These are phyloP conservation scores for Caenorhabditis parvicauda DNA, from an alignment of 2,888 invertebrate species.

Conservation along the genomic window DNA sequence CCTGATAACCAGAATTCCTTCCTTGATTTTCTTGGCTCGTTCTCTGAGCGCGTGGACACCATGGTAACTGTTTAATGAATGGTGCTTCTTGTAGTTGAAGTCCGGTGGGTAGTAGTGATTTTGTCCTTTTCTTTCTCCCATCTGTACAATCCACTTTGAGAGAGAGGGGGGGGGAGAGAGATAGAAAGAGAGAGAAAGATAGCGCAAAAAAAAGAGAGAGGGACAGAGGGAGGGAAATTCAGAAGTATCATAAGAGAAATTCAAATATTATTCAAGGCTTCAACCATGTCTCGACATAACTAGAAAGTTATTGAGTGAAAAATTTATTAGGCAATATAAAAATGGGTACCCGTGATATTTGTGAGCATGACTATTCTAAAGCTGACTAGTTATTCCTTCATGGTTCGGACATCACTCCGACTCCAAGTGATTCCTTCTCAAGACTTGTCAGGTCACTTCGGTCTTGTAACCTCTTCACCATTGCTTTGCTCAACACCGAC, in stretches of 20 bases:
- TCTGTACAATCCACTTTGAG: no score
- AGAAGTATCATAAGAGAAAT: background rate
- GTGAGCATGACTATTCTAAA: no score
- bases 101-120: conserved; percentile 98
- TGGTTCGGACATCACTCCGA: no score
- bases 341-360: no score
- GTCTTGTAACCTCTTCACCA: conserved; percentile 10
- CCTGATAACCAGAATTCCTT: conserved; percentile 91
- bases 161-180: no score
- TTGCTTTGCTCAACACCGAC: conserved; percentile 66
- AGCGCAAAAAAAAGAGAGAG: no score
- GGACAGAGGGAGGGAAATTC: background rate
- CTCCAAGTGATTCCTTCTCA: conserved; percentile 33
- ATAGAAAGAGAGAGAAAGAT: no score
- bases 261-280: background rate
- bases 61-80: conserved; percentile 88
- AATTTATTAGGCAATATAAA: no score
- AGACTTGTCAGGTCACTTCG: conserved; percentile 20
- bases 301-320: background rate
- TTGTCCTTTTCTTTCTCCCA: conserved; percentile 92
- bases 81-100: conserved; percentile 85
- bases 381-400: no score
- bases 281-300: background rate
- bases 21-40: conserved; percentile 86
- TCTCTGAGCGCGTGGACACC: conserved; percentile 91